phyloP scores from a whole-genome alignment of 2,797 vertebrate species.

The Bucorvus abyssinicus region DNA sequence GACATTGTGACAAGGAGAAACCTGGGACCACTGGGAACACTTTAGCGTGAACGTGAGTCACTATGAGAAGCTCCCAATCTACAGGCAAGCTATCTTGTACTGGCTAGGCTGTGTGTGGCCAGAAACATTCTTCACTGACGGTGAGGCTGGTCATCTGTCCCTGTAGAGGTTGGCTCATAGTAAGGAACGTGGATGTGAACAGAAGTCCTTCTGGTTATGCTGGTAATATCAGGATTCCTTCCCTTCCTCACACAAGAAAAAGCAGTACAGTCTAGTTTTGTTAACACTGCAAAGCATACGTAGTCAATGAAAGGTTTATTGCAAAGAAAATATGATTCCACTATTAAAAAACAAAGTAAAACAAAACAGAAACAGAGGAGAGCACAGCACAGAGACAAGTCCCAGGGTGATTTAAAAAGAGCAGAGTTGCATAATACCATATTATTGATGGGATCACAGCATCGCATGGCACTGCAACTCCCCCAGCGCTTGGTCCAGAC shows the following conservation, averaged over 20 bases:
- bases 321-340: background rate
- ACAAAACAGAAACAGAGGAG: background rate
- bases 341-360: background rate
- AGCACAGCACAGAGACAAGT: background rate
- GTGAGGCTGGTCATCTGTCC: background rate
- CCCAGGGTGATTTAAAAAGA: background rate
- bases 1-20: background rate
- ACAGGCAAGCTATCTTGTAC: background rate
- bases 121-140: background rate
- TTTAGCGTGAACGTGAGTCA: background rate
- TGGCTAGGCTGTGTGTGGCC: background rate
- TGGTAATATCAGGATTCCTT: background rate
- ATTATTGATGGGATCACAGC: background rate
- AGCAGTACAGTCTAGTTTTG: background rate
- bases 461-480: fast-evolving
- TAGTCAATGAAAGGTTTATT: background rate
- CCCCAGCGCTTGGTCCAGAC: background rate
- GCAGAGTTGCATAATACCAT: background rate
- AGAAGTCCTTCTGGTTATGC: background rate
- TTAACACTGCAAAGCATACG: background rate
- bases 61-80: background rate
- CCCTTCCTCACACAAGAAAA: background rate
- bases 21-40: background rate
- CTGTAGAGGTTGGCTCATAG: background rate
- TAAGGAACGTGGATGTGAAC: background rate